Evolutionary conservation across 2,888 invertebrate genomes (phyloP), one percentile per base, ranked within the genome.

Genomic region (Bellardia pandia): DNA sequence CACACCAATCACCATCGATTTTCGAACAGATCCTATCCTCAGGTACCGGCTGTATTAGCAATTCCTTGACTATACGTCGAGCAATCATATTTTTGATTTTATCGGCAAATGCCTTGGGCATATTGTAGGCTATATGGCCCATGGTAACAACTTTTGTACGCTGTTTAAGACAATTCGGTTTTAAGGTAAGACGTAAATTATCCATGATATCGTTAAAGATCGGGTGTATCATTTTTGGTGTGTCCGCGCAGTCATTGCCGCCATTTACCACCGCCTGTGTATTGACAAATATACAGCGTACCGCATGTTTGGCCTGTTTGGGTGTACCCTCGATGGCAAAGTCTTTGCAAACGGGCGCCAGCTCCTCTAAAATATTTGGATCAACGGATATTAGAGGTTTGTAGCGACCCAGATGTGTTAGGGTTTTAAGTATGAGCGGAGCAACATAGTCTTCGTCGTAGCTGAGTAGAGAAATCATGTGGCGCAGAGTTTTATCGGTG

Each of bases 271-370:
- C 72, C 30, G 92, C 71, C 78, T 89, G 89, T n/a, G 97, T 96
- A 93, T 98, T 98, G 68, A 97, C 96, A 93, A 95, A 97, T 77
- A 99, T 95, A 94, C 99, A 99, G 89, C 98, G 95, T 86, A 99
- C 97, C 4, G 99, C 98, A 91, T 99, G 98, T 94, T 99, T 99
- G 7, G 99, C 98, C 94, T 99, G 99, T 93, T 98, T 98, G 0
- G 98, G 97, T 4, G 98, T 97, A 13, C 99, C 99, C 62, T 96
- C 96, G 91, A 97, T 96, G 0, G 98, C 97, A 92, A 98, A 96
- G 77, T 96, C 96, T 92, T 97, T 97, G 93, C 99, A 97, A 72
- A 98, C 95, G 2, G 98, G 97, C 48, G 97, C 96, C 92, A 99
- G 94, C 88, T 96, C 95, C 71, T 97, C 96, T 94, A 97, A 96